Percentiles rank a stretch among this genome's conserved stretches.
Conservation (phyloP, 2,888 invertebrate species). For the Pherbina coryleti region DNA sequence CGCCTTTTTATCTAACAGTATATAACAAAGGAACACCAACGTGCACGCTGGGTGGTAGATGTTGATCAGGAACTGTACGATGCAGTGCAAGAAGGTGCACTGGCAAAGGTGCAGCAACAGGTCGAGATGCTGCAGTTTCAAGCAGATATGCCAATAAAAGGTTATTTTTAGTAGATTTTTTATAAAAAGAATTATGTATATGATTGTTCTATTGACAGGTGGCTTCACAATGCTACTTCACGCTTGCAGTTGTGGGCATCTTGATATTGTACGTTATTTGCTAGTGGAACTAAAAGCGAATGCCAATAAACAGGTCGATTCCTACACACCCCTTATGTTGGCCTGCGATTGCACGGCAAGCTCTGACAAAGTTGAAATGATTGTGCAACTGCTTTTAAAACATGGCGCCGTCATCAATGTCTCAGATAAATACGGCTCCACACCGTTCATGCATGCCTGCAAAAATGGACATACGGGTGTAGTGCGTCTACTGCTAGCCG, state of each 20-base stretch:
- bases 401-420: slow-evolving; percentile 63
- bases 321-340: slow-evolving; percentile 60
- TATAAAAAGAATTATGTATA: not conserved
- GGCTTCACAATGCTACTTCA: slow-evolving; percentile 57
- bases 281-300: slow-evolving; percentile 55
- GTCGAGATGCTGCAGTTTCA: slow-evolving; percentile 50
- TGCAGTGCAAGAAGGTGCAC: slow-evolving; percentile 54
- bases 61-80: slow-evolving; percentile 54
- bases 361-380: slow-evolving; percentile 50
- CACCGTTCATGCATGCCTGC: slow-evolving; percentile 67
- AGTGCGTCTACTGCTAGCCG: slow-evolving; percentile 57
- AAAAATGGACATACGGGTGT: slow-evolving; percentile 59
- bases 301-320: slow-evolving; percentile 62
- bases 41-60: slow-evolving; percentile 36
- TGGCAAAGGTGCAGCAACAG: slow-evolving; percentile 51
- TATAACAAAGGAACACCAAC: slow-evolving; percentile 36
- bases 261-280: slow-evolving; percentile 60
- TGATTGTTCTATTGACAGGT: slow-evolving; percentile 33
- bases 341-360: slow-evolving; percentile 59
- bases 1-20: not conserved
- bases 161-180: slow-evolving; percentile 33
- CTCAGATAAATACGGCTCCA: slow-evolving; percentile 64
- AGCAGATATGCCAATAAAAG: slow-evolving; percentile 51
- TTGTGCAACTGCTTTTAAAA: slow-evolving; percentile 58
- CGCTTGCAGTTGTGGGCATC: slow-evolving; percentile 59